These are phyloP conservation scores for Meteorus cinctellus DNA, from an alignment of 2,888 invertebrate genomes.

Conservation along the genomic window DNA sequence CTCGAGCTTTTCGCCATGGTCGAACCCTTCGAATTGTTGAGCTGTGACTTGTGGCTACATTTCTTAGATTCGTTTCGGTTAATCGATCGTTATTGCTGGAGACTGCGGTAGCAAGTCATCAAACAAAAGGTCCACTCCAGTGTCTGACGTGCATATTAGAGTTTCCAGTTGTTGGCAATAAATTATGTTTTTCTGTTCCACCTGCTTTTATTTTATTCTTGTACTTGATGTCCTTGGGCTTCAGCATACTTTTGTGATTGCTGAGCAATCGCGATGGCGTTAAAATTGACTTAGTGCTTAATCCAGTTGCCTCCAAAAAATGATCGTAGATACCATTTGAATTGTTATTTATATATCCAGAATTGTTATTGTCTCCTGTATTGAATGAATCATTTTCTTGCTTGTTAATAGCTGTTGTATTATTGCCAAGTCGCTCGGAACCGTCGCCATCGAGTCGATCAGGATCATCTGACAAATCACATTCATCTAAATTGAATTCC, in stretches of 20 bases:
- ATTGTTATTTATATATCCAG: slow-evolving; percentile 70
- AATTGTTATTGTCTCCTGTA: slow-evolving; percentile 69
- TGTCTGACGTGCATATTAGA: slow-evolving; percentile 68
- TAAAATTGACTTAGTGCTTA: slow-evolving; percentile 84
- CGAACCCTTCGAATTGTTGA: slow-evolving; percentile 36
- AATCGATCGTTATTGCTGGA: slow-evolving; percentile 45
- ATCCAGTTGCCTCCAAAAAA: slow-evolving; percentile 85
- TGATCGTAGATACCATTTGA: slow-evolving; percentile 79
- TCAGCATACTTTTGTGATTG: slow-evolving; percentile 84
- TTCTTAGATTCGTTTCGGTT: slow-evolving; percentile 29
- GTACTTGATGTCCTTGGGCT: slow-evolving; percentile 86
- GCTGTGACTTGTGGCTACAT: slow-evolving; percentile 27
- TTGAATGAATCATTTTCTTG: slow-evolving; percentile 68
- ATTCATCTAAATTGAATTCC: slow-evolving; percentile 85
- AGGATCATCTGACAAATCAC: slow-evolving; percentile 76
- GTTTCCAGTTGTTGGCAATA: slow-evolving; percentile 60
- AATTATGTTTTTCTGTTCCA: slow-evolving; percentile 73
- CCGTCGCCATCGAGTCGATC: slow-evolving; percentile 68
- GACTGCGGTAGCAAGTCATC: slow-evolving; percentile 60
- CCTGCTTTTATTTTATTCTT: slow-evolving; percentile 80
- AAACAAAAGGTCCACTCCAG: slow-evolving; percentile 75
- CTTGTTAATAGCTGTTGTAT: slow-evolving; percentile 67
- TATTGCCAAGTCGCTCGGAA: slow-evolving; percentile 64
- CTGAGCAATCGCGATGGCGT: slow-evolving; percentile 81
- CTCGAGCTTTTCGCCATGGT: slow-evolving; percentile 35